Conservation (phyloP, 2,888 invertebrate species). For the Microchrysa polita region DNA sequence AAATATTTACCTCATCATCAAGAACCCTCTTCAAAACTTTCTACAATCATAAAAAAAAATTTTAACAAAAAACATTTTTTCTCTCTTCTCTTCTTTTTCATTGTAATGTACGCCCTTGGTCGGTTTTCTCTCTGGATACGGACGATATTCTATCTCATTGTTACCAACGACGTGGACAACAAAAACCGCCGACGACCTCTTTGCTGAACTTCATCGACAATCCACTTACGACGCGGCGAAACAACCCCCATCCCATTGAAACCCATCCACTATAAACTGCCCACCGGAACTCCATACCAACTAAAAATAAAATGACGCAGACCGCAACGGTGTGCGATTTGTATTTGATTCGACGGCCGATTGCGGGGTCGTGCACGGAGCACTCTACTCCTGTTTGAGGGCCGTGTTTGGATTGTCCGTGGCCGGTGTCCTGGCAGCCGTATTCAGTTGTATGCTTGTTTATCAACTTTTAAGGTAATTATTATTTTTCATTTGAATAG, state of each 20-base stretch:
- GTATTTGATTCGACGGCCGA: slow-evolving; percentile 88
- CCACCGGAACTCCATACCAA: neutral
- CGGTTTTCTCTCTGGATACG: slow-evolving; percentile 6
- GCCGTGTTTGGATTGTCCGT: slow-evolving; percentile 93
- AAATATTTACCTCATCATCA: neutral
- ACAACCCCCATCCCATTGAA: neutral
- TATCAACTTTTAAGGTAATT: slow-evolving; percentile 83
- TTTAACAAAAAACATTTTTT: neutral
- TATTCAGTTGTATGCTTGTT: slow-evolving; percentile 91
- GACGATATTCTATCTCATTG: neutral
- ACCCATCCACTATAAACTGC: neutral
- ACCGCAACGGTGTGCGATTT: slow-evolving; percentile 70
- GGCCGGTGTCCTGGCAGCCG: slow-evolving; percentile 88
- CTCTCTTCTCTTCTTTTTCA: neutral
- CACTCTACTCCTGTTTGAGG: slow-evolving; percentile 85
- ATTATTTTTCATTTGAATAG: slow-evolving; percentile 7
- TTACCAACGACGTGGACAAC: neutral
- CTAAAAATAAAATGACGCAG: slow-evolving; percentile 7
- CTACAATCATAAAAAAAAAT: neutral
- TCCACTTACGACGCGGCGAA: too few species aligned
- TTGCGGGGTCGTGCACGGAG: slow-evolving; percentile 91
- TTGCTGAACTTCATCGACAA: too few species aligned
- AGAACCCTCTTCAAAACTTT: neutral
- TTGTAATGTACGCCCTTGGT: too few species aligned
- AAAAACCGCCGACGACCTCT: too few species aligned